Evolutionary conservation across 2,888 invertebrate genomes (phyloP).

Genomic region (Sinotaia quadrata): DNA sequence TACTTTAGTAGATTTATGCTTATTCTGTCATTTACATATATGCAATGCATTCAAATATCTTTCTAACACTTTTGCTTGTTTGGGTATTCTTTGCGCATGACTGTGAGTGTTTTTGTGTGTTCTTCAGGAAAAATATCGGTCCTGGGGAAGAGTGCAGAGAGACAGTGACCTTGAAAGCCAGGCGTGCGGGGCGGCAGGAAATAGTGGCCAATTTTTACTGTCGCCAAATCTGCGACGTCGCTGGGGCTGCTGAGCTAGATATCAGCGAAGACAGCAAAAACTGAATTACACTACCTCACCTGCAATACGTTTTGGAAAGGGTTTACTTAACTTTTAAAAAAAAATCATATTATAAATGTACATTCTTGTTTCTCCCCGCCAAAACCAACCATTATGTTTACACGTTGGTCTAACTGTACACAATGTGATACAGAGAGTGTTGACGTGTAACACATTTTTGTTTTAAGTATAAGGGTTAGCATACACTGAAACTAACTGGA

Average conservation of each 20-base stretch:
- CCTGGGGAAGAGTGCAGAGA: constrained; percentile 82
- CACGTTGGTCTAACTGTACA: too few species aligned
- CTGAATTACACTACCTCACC: background rate
- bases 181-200: constrained; percentile 84
- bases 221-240: constrained; percentile 90
- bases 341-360: background rate
- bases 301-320: background rate
- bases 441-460: too few species aligned
- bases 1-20: too few species aligned
- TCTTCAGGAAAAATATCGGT: constrained; percentile 74
- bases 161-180: constrained; percentile 84
- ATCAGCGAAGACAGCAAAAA: constrained; percentile 47
- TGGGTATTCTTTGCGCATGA: background rate
- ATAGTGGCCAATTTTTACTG: constrained; percentile 90
- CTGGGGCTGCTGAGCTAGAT: constrained; percentile 76
- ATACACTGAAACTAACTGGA: too few species aligned
- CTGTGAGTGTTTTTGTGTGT: constrained; percentile 37
- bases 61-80: background rate
- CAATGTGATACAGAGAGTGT: too few species aligned
- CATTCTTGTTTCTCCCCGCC: background rate
- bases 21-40: too few species aligned
- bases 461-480: too few species aligned
- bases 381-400: too few species aligned
- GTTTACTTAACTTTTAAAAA: background rate
- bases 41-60: too few species aligned